A percentile compares a stretch with the other conserved stretches of the same genome.
phyloP scores from a whole-genome alignment of 2,113 vertebrate species.

The Paradoxurus hermaphroditus region DNA sequence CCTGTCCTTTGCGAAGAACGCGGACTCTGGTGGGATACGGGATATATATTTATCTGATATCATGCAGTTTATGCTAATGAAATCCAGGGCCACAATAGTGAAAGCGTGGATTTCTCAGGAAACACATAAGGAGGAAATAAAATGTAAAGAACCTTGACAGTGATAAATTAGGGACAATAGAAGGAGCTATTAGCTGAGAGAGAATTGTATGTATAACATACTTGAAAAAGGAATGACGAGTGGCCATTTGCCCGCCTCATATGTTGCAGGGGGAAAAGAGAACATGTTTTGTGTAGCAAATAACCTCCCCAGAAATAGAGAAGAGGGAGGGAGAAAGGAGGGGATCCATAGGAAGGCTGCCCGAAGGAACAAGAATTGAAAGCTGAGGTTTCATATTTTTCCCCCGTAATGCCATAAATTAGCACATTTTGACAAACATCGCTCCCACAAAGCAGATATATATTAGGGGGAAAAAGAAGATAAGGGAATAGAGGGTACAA shows the following conservation, averaged over 20 bases:
- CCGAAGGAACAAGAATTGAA: slow-evolving; percentile 47
- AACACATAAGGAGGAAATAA: slow-evolving; percentile 79
- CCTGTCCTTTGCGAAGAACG: slow-evolving; percentile 61
- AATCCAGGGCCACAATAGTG: slow-evolving; percentile 71
- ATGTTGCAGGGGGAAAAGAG: slow-evolving; percentile 63
- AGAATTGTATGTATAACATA: slow-evolving; percentile 79
- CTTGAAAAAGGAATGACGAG: slow-evolving; percentile 76
- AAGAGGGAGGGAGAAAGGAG: slow-evolving; percentile 18
- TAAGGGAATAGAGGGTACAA: slow-evolving; percentile 91
- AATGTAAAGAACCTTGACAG: slow-evolving; percentile 83
- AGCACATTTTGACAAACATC: slow-evolving; percentile 78
- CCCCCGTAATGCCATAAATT: slow-evolving; percentile 71
- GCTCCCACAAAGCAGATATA: slow-evolving; percentile 77
- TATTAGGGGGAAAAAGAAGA: slow-evolving; percentile 74
- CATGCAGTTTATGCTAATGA: slow-evolving; percentile 69
- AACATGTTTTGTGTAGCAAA: slow-evolving; percentile 76
- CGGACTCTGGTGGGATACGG: slow-evolving; percentile 7
- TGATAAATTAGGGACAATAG: slow-evolving; percentile 86
- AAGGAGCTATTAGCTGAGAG: slow-evolving; percentile 85
- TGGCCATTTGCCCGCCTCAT: slow-evolving; percentile 82
- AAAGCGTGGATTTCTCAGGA: slow-evolving; percentile 78
- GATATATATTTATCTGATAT: slow-evolving; percentile 60
- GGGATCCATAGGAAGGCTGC: slow-evolving; percentile 55
- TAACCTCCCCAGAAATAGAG: slow-evolving; percentile 71
- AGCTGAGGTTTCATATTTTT: slow-evolving; percentile 62